Percentiles rank a stretch among this genome's conserved stretches.
Evolutionary conservation across 2,888 invertebrate genomes (phyloP).

Genomic region (Netelia virgata): DNA sequence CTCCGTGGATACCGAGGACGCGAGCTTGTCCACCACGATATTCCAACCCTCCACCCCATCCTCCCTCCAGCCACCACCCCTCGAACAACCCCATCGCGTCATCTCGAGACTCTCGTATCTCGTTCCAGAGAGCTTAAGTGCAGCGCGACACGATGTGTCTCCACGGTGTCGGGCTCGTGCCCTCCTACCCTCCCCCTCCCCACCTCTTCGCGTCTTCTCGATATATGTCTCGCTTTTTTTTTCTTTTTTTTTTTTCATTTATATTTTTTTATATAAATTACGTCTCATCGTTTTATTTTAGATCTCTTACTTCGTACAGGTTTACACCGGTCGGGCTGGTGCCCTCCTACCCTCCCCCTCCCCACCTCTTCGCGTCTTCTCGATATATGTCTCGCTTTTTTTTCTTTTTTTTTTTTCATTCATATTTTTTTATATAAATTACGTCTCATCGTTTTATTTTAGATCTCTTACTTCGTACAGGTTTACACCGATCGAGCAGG

Average conservation of each 20-base stretch:
- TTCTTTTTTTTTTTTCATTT: constrained; percentile 31
- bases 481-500: constrained; percentile 51
- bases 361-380: constrained; percentile 33
- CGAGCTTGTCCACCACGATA: constrained; percentile 60
- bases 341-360: constrained; percentile 21
- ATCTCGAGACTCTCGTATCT: constrained; percentile 59
- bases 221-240: constrained; percentile 41
- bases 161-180: constrained; percentile 50
- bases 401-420: constrained; percentile 25
- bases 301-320: neutral
- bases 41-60: constrained; percentile 23
- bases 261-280: constrained; percentile 16
- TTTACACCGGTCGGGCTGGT: constrained; percentile 51
- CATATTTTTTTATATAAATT: constrained; percentile 26
- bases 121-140: constrained; percentile 65
- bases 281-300: neutral
- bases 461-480: neutral
- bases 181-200: constrained; percentile 22
- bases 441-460: neutral
- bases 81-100: constrained; percentile 21
- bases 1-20: constrained; percentile 60
- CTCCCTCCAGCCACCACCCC: neutral
- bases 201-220: constrained; percentile 34
- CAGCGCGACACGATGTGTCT: constrained; percentile 61
- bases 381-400: constrained; percentile 41